These are phyloP conservation scores for Drosophila mauritiana DNA, from an alignment of 1,140 invertebrate genomes.

Conservation along the genomic window DNA sequence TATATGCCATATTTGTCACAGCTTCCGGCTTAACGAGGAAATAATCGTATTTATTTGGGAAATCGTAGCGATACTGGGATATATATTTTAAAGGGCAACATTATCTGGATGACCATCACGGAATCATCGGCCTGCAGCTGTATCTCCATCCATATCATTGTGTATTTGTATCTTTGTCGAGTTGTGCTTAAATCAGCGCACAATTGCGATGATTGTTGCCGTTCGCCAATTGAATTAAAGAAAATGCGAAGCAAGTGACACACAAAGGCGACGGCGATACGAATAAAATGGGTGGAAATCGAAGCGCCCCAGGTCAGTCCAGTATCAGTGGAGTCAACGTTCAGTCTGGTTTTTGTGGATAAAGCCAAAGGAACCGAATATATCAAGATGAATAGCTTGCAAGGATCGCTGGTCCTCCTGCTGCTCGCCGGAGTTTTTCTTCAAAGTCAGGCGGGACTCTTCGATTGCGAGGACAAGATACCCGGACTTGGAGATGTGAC, in stretches of 20 bases:
- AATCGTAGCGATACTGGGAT: not conserved
- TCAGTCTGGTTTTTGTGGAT: conserved; percentile 42
- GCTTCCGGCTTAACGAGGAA: conserved; percentile 18
- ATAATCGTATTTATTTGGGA: conserved; percentile 13
- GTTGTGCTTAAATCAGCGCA: conserved; percentile 45
- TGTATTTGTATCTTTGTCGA: conserved; percentile 18
- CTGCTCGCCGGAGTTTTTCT: conserved; percentile 27
- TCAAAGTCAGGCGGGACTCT: conserved; percentile 49
- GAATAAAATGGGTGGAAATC: conserved; percentile 50
- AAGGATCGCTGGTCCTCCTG: conserved; percentile 30
- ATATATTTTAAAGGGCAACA: too few species aligned
- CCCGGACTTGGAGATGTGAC: conserved; percentile 52
- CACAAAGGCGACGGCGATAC: conserved; percentile 43
- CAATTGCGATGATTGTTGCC: conserved; percentile 52
- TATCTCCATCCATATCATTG: conserved; percentile 3
- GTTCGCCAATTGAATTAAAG: conserved; percentile 68
- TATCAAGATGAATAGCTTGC: conserved; percentile 30
- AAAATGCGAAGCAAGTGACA: conserved; percentile 58
- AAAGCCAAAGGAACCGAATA: conserved; percentile 13
- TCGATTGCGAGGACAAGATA: conserved; percentile 72
- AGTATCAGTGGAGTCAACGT: conserved; percentile 42
- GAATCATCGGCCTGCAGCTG: not conserved
- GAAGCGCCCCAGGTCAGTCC: conserved; percentile 55
- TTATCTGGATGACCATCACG: too few species aligned
- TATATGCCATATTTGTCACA: conserved; percentile 28